Percentiles rank a stretch among this genome's conserved stretches.
Conservation (phyloP, 1,140 invertebrate genomes). For the Whitmania pigra region DNA sequence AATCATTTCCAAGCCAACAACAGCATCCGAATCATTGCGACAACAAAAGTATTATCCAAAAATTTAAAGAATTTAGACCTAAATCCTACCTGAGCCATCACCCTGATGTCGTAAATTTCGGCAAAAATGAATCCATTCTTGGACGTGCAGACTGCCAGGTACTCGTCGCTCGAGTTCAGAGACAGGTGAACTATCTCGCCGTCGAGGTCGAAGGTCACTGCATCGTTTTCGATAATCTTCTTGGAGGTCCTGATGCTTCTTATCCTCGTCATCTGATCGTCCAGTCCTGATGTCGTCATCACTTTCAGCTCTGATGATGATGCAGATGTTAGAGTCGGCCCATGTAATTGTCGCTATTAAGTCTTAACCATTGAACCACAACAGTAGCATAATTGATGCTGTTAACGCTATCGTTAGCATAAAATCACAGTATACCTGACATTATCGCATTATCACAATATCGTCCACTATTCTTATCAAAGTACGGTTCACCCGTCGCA, state of each 20-base stretch:
- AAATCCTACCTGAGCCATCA: background rate
- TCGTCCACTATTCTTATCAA: background rate
- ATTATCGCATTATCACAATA: too few species aligned
- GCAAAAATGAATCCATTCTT: conserved; percentile 3
- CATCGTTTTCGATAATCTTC: background rate
- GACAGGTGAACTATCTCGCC: background rate
- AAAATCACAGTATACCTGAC: too few species aligned
- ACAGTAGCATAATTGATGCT: too few species aligned
- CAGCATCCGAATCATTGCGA: too few species aligned
- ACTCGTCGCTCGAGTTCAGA: background rate
- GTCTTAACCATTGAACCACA: too few species aligned
- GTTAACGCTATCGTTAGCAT: too few species aligned
- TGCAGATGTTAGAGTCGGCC: background rate
- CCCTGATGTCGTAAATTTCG: conserved; percentile 2
- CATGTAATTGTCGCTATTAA: background rate
- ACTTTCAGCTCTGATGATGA: background rate
- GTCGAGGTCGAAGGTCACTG: background rate
- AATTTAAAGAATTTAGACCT: too few species aligned
- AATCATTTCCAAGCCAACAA: too few species aligned
- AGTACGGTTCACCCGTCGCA: background rate
- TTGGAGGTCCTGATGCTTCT: background rate
- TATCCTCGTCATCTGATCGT: background rate
- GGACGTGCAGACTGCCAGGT: background rate
- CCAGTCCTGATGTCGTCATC: background rate
- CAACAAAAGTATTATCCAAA: too few species aligned